Conservation (phyloP, 2,797 vertebrate genomes). For the Sphaeramia orbicularis region DNA sequence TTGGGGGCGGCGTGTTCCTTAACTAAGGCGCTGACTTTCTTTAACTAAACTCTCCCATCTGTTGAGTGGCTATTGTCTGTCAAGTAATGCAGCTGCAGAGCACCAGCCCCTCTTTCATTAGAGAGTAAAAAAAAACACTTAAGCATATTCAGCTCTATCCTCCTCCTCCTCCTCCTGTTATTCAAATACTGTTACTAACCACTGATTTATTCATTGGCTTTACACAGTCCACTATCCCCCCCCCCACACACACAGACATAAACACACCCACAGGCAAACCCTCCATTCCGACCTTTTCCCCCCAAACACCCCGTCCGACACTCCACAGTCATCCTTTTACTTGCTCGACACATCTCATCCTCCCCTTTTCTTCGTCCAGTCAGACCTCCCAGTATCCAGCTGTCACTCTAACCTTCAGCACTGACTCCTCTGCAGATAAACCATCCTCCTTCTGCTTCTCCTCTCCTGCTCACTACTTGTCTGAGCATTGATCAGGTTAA, state of each 20-base stretch:
- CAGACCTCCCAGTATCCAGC: slow-evolving; percentile 68
- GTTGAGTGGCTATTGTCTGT: slow-evolving; percentile 94
- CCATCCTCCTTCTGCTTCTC: slow-evolving; percentile 8
- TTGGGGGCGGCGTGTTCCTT: slow-evolving; percentile 76
- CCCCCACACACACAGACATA: slow-evolving; percentile 72
- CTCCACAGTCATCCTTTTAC: slow-evolving; percentile 47
- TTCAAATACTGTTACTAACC: slow-evolving; percentile 84
- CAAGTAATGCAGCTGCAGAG: slow-evolving; percentile 90
- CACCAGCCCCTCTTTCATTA: slow-evolving; percentile 83
- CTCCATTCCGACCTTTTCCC: slow-evolving; percentile 18
- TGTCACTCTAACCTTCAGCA: slow-evolving; percentile 57
- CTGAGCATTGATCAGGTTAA: slow-evolving; percentile 60
- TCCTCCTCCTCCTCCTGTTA: slow-evolving; percentile 81
- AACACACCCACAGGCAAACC: slow-evolving; percentile 25
- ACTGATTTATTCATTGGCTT: slow-evolving; percentile 99
- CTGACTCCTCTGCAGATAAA: slow-evolving; percentile 11
- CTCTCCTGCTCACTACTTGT: not conserved
- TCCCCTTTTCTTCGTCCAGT: slow-evolving; percentile 46
- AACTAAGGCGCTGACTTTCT: slow-evolving; percentile 86
- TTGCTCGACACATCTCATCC: slow-evolving; percentile 45
- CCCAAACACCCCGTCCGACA: slow-evolving; percentile 20
- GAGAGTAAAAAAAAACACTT: slow-evolving; percentile 84
- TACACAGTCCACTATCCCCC: slow-evolving; percentile 86
- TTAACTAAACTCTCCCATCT: slow-evolving; percentile 94
- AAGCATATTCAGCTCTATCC: slow-evolving; percentile 84